A percentile compares a stretch with the other conserved stretches of the same genome.
phyloP scores from a whole-genome alignment of 1,140 invertebrate genomes.

The Drosophila tsacasi region DNA sequence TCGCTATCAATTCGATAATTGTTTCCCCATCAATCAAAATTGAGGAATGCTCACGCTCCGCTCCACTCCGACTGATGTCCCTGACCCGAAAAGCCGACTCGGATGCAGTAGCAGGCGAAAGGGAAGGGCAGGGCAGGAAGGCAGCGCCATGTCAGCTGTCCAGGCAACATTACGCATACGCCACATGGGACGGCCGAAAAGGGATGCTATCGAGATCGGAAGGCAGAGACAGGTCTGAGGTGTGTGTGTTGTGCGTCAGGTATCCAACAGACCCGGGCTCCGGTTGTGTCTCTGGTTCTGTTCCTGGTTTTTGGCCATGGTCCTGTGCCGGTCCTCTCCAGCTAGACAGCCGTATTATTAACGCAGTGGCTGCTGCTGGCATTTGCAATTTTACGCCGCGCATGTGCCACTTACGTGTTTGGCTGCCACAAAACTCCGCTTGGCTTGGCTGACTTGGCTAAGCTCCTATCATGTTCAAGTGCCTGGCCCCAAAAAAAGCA shows the following conservation, averaged over 20 bases:
- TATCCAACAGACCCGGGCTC: slow-evolving; percentile 23
- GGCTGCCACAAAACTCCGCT: slow-evolving; percentile 63
- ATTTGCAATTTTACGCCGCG: slow-evolving; percentile 74
- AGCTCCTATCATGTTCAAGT: slow-evolving; percentile 81
- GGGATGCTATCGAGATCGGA: slow-evolving; percentile 5
- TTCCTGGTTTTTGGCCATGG: slow-evolving; percentile 17
- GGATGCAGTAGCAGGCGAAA: slow-evolving; percentile 31
- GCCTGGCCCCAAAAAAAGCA: slow-evolving; percentile 71
- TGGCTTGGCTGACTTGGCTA: slow-evolving; percentile 68
- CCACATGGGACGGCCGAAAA: slow-evolving; percentile 49
- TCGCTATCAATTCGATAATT: slow-evolving; percentile 29
- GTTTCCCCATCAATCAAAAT: slow-evolving; percentile 43
- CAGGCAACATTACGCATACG: slow-evolving; percentile 71
- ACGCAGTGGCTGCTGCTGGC: slow-evolving; percentile 58
- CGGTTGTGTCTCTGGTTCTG: slow-evolving; percentile 37
- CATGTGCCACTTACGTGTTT: slow-evolving; percentile 78
- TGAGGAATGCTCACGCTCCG: slow-evolving; percentile 26
- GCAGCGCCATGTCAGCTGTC: slow-evolving; percentile 49
- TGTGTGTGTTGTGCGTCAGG: slow-evolving; percentile 53
- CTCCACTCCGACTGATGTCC: slow-evolving; percentile 7
- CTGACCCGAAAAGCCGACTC: slow-evolving; percentile 32
- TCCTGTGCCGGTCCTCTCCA: slow-evolving; percentile 23
- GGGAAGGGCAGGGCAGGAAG: slow-evolving; percentile 15
- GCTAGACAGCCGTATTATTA: slow-evolving; percentile 77
- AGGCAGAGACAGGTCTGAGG: slow-evolving; percentile 16